phyloP scores from a whole-genome alignment of 92 coral and sea anemone genomes.

The Phymanthus crucifer region DNA sequence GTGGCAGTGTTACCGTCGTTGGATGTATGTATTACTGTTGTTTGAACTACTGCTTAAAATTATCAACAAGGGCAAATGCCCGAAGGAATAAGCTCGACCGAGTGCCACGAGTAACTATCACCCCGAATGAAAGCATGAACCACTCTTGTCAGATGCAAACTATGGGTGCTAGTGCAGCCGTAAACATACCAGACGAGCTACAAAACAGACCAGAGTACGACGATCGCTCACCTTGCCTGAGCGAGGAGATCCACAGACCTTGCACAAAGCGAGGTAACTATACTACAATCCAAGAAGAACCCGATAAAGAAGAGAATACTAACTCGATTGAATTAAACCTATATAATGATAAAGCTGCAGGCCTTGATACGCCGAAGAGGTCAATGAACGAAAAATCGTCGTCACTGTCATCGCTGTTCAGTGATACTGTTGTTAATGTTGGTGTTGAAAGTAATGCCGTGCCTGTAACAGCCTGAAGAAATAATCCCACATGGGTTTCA shows the following conservation, averaged over 20 bases:
- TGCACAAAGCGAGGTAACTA: constrained; percentile 21
- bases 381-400: constrained; percentile 40
- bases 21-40: constrained; percentile 46
- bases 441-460: constrained; percentile 20
- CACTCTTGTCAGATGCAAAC: constrained; percentile 46
- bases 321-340: constrained; percentile 14
- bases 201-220: constrained; percentile 2
- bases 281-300: constrained; percentile 25
- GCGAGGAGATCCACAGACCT: constrained; percentile 1
- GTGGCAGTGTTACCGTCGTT: constrained; percentile 42
- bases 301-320: background rate
- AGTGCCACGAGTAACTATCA: constrained; percentile 22
- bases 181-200: constrained; percentile 17
- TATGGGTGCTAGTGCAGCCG: constrained; percentile 23
- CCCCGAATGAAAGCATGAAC: constrained; percentile 26
- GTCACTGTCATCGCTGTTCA: constrained; percentile 46
- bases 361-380: constrained; percentile 11
- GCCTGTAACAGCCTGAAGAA: constrained; percentile 15
- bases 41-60: constrained; percentile 25
- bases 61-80: constrained; percentile 8
- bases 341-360: background rate
- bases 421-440: constrained; percentile 43
- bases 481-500: background rate
- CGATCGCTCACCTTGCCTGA: constrained; percentile 15
- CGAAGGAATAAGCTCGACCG: constrained; percentile 26